Evolutionary conservation across 2,797 vertebrate species (phyloP).

Genomic region (Philypnodon macrostomus): DNA sequence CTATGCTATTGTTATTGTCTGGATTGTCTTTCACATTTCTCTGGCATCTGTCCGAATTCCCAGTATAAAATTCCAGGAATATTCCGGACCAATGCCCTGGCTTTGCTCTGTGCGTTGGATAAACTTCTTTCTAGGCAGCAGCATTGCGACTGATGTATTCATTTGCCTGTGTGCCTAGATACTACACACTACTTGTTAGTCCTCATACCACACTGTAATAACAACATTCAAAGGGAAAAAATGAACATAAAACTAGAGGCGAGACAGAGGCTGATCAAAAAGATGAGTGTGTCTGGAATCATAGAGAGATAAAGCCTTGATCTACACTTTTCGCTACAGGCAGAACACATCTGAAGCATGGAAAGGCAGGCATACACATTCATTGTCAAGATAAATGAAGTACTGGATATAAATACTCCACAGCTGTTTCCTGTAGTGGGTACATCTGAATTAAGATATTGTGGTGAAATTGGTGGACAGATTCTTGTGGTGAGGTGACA

Average conservation of each 20-base stretch:
- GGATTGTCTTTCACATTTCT: conserved; percentile 33
- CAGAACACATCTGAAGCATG: conserved; percentile 4
- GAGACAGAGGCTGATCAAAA: conserved; percentile 22
- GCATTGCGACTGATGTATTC: conserved; percentile 30
- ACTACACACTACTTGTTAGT: conserved; percentile 31
- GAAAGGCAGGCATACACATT: conserved; percentile 2
- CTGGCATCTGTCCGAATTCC: conserved; percentile 40
- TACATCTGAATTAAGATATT: conserved; percentile 24
- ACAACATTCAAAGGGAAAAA: conserved; percentile 4
- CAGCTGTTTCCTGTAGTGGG: conserved; percentile 19
- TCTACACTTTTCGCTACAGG: conserved; percentile 14
- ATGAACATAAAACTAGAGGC: conserved; percentile 8
- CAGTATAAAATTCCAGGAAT: conserved; percentile 49
- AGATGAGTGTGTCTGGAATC: conserved; percentile 1
- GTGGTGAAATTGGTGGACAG: conserved; percentile 24
- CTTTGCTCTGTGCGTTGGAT: conserved; percentile 27
- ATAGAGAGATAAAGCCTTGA: neutral
- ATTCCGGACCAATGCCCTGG: conserved; percentile 36
- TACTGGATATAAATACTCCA: conserved; percentile 7
- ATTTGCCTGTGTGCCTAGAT: conserved; percentile 21
- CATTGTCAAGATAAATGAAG: conserved; percentile 13
- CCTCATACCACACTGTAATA: conserved; percentile 12
- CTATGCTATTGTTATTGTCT: conserved; percentile 56
- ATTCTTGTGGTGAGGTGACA: conserved; percentile 11
- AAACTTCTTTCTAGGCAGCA: conserved; percentile 40